Base-by-base conservation (phyloP, 1,140 invertebrate genomes). In the Drosophila sp. region DNA sequence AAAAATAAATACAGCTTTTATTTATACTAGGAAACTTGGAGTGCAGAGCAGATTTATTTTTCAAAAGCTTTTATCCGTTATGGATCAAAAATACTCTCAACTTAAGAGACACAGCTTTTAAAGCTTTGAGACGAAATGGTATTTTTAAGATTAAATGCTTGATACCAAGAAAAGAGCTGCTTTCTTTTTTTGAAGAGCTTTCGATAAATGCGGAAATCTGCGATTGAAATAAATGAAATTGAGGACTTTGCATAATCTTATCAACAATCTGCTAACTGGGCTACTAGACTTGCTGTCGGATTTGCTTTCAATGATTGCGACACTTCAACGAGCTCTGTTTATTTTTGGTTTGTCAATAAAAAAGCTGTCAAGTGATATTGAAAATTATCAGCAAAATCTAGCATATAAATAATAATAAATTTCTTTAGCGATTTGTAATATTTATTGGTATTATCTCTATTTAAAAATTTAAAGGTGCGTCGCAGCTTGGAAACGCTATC, bases 401-500 rank as follows among this genome's bases (percentile, higher is more conserved):
- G 11, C 9, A 18, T 63, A 51, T 36, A 3, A 3, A 46, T 46
- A 3, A 43, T 36, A 9, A 38, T 29, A n/a, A 8, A 18, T n/a
- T 25, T 46, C n/a, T n/a, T n/a, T n/a, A n/a, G 21, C 8, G 21
- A 43, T 25, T 21, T 50, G 25, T 50, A 25, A 50, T 29, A 53
- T 53, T 53, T 21, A 16, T 34, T 16, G 18, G 9, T 45, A 25
- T 65, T 59, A 14, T 67, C 45, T 40, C 27, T 66, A 7, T 54
- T 3, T 56, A 34, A 32, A 29, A n/a, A n/a, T n/a, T n/a, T n/a
- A n/a, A 65, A 90, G 87, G 87, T 90, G 41, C 83, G 87, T 56
- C 78, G 80, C 63, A 90, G 83, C 54, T 59, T 90, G 69, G 83
- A 90, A 66, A 80, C 87, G 34, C 76, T 90, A 27, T 90, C 87